phyloP scores from a whole-genome alignment of 2,797 vertebrate species.

The Allobates femoralis region DNA sequence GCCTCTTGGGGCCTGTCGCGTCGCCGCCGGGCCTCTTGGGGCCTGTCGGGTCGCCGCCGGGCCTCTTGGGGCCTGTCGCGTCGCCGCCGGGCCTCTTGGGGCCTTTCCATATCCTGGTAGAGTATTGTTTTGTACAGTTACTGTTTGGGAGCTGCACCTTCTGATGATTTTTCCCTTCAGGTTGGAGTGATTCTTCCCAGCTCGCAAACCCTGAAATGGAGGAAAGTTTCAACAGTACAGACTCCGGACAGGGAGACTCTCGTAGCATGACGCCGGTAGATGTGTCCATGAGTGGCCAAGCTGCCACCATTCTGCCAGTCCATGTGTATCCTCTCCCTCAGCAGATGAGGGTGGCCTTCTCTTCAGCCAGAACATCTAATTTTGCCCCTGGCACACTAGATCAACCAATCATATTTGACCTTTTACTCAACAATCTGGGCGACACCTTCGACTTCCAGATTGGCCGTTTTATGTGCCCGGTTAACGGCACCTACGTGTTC shows the following conservation, averaged over 20 bases:
- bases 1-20: too few relatives aligned
- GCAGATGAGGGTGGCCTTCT: slow-evolving; percentile 94
- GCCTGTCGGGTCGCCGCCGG: too few relatives aligned
- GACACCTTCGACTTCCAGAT: slow-evolving; percentile 90
- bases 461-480: slow-evolving; percentile 91
- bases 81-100: too few relatives aligned
- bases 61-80: too few relatives aligned
- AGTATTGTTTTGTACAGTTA: too few relatives aligned
- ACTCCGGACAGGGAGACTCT: slow-evolving; percentile 90
- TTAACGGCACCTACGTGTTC: slow-evolving; percentile 93
- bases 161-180: slow-evolving; percentile 50
- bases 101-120: too few relatives aligned
- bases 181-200: slow-evolving; percentile 94
- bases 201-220: slow-evolving; percentile 92
- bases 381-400: slow-evolving; percentile 94
- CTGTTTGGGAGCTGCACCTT: too few relatives aligned
- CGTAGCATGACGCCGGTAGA: slow-evolving; percentile 85
- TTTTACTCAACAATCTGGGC: slow-evolving; percentile 91
- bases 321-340: slow-evolving; percentile 88
- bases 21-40: too few relatives aligned
- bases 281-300: slow-evolving; percentile 81
- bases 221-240: slow-evolving; percentile 81
- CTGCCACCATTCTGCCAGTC: slow-evolving; percentile 85
- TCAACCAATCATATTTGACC: slow-evolving; percentile 95
- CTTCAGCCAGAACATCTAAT: slow-evolving; percentile 92